These are phyloP conservation scores for Arrhopalites spinosus DNA, from an alignment of 2,888 invertebrate species.

Conservation along the genomic window DNA sequence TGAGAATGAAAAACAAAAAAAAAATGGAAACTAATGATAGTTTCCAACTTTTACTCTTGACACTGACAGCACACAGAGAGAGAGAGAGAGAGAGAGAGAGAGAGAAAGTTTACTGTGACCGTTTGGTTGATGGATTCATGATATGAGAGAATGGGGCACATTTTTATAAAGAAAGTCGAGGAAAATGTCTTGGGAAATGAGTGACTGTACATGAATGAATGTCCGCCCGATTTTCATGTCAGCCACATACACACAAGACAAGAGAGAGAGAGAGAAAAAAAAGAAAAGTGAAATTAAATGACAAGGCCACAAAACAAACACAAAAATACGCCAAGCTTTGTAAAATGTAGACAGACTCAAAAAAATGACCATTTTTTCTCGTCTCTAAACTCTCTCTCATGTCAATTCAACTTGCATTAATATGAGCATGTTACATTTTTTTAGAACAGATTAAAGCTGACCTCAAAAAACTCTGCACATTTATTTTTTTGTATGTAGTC, in stretches of 20 bases:
- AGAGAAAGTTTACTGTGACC: no score
- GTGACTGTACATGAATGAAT: not conserved
- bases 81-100: no score
- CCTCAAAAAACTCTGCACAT: not conserved
- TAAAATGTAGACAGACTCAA: no score
- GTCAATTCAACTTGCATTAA: not conserved
- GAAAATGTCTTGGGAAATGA: not conserved
- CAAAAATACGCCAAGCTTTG: not conserved
- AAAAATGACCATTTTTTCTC: not conserved
- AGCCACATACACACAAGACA: not conserved
- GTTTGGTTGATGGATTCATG: no score
- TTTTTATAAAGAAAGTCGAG: not conserved
- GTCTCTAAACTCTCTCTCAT: not conserved
- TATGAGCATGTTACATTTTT: not conserved
- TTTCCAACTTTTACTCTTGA: no score
- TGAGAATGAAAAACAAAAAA: no score
- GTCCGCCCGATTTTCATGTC: slow-evolving; percentile 12
- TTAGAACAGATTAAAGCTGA: not conserved
- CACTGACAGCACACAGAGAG: no score
- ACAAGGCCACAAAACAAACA: slow-evolving; percentile 12
- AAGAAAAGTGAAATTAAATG: not conserved
- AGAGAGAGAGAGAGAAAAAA: not conserved
- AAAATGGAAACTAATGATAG: no score
- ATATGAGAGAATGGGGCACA: not conserved
- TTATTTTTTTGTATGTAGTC: no score